phyloP scores from a whole-genome alignment of 2,797 vertebrate species.

The Megalops cyprinoides region DNA sequence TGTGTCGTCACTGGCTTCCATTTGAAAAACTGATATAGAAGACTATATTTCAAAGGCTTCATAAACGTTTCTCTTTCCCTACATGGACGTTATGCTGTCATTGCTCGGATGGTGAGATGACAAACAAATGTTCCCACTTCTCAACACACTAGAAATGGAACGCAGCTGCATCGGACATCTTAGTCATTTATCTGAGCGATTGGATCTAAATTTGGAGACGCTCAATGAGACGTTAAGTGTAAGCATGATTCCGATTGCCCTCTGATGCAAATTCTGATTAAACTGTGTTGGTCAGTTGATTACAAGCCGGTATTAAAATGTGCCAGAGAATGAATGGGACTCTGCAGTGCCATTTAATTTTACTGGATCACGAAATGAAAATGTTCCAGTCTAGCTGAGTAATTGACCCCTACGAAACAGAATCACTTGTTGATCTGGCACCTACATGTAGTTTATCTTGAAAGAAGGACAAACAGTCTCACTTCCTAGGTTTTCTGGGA shows the following conservation, averaged over 20 bases:
- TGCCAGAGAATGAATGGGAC: not conserved
- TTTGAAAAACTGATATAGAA: not conserved
- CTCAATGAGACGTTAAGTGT: not conserved
- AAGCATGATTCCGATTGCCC: not conserved
- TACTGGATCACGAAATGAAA: slow-evolving; percentile 18
- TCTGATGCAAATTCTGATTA: slow-evolving; percentile 15
- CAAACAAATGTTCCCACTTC: not conserved
- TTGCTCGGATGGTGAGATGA: not conserved
- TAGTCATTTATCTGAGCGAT: not conserved
- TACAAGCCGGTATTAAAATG: not conserved
- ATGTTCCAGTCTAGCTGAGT: not conserved
- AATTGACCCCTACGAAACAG: not conserved
- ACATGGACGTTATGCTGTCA: not conserved
- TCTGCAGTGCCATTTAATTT: not conserved
- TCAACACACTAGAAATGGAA: not conserved
- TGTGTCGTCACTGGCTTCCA: not conserved
- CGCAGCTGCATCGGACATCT: not conserved
- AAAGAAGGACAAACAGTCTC: slow-evolving; percentile 4
- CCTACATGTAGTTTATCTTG: slow-evolving; percentile 7
- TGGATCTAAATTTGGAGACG: not conserved
- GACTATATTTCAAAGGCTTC: not conserved
- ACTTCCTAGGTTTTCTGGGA: slow-evolving; percentile 2
- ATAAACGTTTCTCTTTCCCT: too few species aligned
- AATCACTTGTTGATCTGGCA: not conserved
- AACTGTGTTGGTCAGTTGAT: not conserved